Percentiles rank a stretch among this genome's conserved stretches.
Conservation (phyloP, 2,888 invertebrate species). For the Rhagophthalmus giganteus region DNA sequence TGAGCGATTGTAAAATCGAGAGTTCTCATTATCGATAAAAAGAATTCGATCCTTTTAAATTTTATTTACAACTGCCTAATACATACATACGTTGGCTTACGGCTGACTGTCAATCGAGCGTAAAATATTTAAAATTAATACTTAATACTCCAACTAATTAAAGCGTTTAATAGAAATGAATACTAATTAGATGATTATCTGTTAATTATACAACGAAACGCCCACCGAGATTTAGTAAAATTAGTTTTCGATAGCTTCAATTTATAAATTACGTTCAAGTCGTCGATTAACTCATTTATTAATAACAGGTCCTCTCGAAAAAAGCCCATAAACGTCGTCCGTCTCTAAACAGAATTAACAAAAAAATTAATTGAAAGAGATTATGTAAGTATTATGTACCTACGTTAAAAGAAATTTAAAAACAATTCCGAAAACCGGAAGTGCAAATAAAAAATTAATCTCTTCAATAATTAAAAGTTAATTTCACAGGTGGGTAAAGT, state of each 20-base stretch:
- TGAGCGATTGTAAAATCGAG: too few species aligned
- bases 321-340: too few species aligned
- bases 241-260: neutral
- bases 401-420: too few species aligned
- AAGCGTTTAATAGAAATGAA: neutral
- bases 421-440: neutral
- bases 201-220: neutral
- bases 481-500: slow-evolving; percentile 47
- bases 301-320: too few species aligned
- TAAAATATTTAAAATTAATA: too few species aligned
- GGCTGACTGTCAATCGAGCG: too few species aligned
- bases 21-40: too few species aligned
- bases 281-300: neutral
- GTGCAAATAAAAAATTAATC: neutral
- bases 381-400: too few species aligned
- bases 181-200: slow-evolving; percentile 1
- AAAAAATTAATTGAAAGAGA: neutral
- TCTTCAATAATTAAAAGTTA: slow-evolving; percentile 48
- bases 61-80: too few species aligned
- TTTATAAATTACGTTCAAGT: neutral
- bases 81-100: too few species aligned
- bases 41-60: too few species aligned
- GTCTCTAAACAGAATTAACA: neutral
- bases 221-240: neutral
- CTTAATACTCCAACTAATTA: too few species aligned